phyloP scores from a whole-genome alignment of 2,797 vertebrate genomes.

The Garrulus glandarius region DNA sequence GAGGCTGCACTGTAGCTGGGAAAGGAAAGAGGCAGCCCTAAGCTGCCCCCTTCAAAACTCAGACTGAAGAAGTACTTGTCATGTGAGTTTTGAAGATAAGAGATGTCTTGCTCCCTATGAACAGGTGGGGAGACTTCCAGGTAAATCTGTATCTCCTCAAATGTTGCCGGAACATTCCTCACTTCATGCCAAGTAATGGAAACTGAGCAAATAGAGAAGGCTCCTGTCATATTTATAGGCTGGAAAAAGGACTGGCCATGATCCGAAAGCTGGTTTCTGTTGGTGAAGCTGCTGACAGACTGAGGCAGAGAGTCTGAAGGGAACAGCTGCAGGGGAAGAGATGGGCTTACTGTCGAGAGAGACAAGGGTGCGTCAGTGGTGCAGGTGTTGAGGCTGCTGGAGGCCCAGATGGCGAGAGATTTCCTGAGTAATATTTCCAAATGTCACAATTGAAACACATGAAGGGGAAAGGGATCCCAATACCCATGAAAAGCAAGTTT shows the following conservation, averaged over 20 bases:
- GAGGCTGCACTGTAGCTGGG: background rate
- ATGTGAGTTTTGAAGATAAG: background rate
- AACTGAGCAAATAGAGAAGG: background rate
- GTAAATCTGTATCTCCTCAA: background rate
- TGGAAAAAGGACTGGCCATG: background rate
- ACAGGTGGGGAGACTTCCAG: background rate
- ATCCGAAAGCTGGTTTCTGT: background rate
- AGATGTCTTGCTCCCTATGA: background rate
- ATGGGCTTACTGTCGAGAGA: background rate
- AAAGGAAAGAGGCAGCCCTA: background rate
- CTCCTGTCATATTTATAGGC: background rate
- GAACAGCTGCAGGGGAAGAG: background rate
- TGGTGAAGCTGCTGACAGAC: background rate
- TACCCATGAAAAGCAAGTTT: background rate
- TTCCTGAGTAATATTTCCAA: slow-evolving; percentile 10
- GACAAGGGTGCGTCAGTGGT: background rate
- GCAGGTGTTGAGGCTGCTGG: background rate
- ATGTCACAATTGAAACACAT: background rate
- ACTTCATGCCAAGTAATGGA: background rate
- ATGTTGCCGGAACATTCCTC: background rate
- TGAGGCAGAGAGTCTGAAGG: background rate
- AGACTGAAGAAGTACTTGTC: background rate
- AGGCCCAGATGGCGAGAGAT: background rate
- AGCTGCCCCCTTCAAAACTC: background rate
- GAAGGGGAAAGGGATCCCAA: background rate